Evolutionary conservation across 92 coral and sea anemone species (phyloP), one percentile per base, ranked within the genome.

Genomic region (Epizoanthus ramosus): DNA sequence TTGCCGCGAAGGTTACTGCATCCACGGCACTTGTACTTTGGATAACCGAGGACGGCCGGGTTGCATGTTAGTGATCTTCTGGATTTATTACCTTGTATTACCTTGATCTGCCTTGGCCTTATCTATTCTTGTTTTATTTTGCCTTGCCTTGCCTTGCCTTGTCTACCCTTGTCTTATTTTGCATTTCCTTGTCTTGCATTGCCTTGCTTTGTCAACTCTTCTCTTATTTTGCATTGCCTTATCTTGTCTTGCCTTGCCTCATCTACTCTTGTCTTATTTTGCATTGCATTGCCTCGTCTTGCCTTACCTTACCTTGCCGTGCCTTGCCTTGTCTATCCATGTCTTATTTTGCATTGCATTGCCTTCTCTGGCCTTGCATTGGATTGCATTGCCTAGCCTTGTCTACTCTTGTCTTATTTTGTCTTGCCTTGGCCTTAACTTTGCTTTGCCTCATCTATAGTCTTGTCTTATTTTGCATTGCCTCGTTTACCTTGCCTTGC

Each of bases 21-120:
- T 89, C 57, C 86, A 89, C 80, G 98, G 98, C 13, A 71, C 52
- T n/a, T 93, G 98, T 69, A 85, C 83, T 6, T 71, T 93, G 57
- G 98, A 93, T 83, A 83, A 80, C 37, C 63, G 53, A 9, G 92
- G 87, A 14, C 85, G 98, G 9, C 91, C 98, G 37, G 93, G 90
- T 19, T 93, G 98, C 53, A 54, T 87, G 98, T 93, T 87, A 93
- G 98, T 89, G 31, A 22, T 9, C n/a, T 31, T 70, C 47, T n/a
- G 18, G 79, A 18, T 74, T 3, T 31, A 8, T 57, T 25, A 3
- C 25, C 37, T 10, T 24, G 28, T 22, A 15, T 17, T 64, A 12
- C n/a, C 17, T 64, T 24, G 69, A 6, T 17, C 9, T 21, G 23
- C 17, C 33, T 64, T 23, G 68, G 2, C 31, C 15, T 8, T 33